phyloP scores from a whole-genome alignment of 2,113 vertebrate genomes.

The Eulemur rufifrons region DNA sequence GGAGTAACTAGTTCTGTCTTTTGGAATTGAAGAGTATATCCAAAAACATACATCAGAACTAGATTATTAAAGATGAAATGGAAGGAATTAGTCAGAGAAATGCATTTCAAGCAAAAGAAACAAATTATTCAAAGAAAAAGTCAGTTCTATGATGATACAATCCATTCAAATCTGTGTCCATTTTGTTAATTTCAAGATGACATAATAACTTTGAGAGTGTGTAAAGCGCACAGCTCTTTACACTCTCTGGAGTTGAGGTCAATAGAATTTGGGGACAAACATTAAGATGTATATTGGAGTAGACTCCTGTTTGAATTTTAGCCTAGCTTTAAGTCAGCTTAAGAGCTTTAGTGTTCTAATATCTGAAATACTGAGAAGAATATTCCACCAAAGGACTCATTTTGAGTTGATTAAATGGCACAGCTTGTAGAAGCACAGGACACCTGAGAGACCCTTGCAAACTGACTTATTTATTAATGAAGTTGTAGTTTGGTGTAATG shows the following conservation, averaged over 20 bases:
- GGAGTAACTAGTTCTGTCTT: not conserved
- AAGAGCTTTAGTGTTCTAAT: not conserved
- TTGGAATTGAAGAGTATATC: not conserved
- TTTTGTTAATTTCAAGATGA: not conserved
- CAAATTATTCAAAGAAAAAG: not conserved
- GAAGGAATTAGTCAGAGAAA: not conserved
- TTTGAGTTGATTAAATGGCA: not conserved
- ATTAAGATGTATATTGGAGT: not conserved
- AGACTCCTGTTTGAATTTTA: not conserved
- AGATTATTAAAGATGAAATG: not conserved
- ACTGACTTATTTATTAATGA: not conserved
- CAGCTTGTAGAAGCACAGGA: not conserved
- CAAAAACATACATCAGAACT: not conserved
- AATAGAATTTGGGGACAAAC: not conserved
- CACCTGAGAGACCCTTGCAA: not conserved
- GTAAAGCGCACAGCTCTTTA: not conserved
- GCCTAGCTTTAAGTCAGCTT: not conserved
- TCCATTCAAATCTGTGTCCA: not conserved
- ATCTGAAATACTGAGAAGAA: not conserved
- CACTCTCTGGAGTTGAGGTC: not conserved
- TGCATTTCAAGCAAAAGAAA: not conserved
- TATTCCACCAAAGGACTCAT: not conserved
- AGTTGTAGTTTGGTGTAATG: not conserved
- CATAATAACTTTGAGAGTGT: not conserved
- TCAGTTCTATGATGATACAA: not conserved